Evolutionary conservation across 1,140 invertebrate species (phyloP).

Genomic region (Geopemphigus sp.): DNA sequence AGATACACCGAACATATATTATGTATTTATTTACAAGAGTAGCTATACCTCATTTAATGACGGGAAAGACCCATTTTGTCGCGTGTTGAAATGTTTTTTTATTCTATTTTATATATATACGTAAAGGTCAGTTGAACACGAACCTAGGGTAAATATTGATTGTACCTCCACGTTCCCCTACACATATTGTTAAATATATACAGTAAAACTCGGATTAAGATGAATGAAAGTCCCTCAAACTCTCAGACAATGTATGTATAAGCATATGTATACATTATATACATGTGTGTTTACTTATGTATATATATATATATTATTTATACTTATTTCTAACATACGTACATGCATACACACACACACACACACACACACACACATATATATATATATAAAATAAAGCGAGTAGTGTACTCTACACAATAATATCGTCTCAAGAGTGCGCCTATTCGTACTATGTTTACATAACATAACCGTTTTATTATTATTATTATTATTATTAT

Average conservation of each 20-base stretch:
- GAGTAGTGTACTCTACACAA: background rate
- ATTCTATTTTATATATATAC: background rate
- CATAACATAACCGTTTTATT: conserved; percentile 10
- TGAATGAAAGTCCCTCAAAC: conserved; percentile 8
- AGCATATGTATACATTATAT: background rate
- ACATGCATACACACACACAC: too few relatives aligned
- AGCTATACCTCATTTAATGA: background rate
- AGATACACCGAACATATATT: background rate
- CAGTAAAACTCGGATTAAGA: conserved; percentile 1
- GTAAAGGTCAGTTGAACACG: conserved; percentile 32
- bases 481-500: background rate
- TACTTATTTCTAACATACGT: too few relatives aligned
- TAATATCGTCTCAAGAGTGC: conserved; percentile 28
- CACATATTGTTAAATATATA: too few relatives aligned
- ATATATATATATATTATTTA: too few relatives aligned
- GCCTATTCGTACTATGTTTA: conserved; percentile 4
- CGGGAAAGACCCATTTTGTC: background rate
- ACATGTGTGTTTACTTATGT: background rate
- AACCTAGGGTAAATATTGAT: conserved; percentile 42
- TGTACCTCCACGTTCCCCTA: conserved; percentile 1
- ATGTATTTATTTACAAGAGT: background rate
- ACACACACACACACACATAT: background rate
- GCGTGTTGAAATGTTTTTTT: conserved; percentile 35
- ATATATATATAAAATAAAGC: background rate
- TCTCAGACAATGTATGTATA: background rate